Conservation (phyloP, 1,140 invertebrate species). For the Diachasma alloeum region DNA sequence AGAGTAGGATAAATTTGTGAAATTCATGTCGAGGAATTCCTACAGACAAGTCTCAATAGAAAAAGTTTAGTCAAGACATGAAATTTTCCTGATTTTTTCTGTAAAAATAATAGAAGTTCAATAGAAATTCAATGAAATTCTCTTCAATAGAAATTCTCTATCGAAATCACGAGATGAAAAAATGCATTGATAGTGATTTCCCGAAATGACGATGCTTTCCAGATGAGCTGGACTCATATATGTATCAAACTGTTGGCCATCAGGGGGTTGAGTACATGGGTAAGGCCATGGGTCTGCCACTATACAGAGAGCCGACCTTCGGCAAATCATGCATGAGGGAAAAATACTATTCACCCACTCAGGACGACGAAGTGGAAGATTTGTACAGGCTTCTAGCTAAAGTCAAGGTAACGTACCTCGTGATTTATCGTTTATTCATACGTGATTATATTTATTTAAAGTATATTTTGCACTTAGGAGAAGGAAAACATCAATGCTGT, state of each 20-base stretch:
- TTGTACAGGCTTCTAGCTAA: slow-evolving; percentile 84
- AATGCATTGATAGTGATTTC: too few species aligned
- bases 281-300: slow-evolving; percentile 91
- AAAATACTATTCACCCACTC: slow-evolving; percentile 84
- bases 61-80: too few species aligned
- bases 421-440: slow-evolving; percentile 1
- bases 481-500: slow-evolving; percentile 88
- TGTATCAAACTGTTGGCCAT: slow-evolving; percentile 99
- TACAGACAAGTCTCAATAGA: too few species aligned
- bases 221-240: slow-evolving; percentile 98
- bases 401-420: slow-evolving; percentile 75
- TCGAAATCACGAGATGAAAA: too few species aligned
- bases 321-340: slow-evolving; percentile 82
- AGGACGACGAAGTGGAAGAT: slow-evolving; percentile 99
- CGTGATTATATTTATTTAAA: slow-evolving; percentile 20
- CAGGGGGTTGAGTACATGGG: slow-evolving; percentile 92
- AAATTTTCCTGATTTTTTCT: too few species aligned
- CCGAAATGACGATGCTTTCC: slow-evolving; percentile 35
- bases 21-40: too few species aligned
- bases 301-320: slow-evolving; percentile 86
- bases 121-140: too few species aligned
- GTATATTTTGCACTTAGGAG: slow-evolving; percentile 64
- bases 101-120: too few species aligned
- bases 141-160: too few species aligned
- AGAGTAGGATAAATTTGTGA: too few species aligned